Percentiles rank a stretch among this genome's conserved stretches.
Conservation (phyloP, 2,888 invertebrate genomes). For the Heliconius charithonia region DNA sequence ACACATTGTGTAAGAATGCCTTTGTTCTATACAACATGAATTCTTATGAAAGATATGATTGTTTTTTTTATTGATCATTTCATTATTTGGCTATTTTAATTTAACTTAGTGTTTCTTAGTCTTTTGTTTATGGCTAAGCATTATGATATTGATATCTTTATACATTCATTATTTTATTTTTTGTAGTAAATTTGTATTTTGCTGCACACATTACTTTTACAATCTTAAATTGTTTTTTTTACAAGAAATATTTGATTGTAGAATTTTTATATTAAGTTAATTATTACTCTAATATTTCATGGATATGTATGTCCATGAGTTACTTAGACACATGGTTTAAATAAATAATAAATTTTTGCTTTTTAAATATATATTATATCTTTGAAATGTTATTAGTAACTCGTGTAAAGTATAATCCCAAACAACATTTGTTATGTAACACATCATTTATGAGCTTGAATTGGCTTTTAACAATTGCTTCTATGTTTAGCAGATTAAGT, state of each 20-base stretch:
- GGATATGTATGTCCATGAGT: too few species aligned
- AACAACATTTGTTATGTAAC: constrained; percentile 21
- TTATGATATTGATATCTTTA: background rate
- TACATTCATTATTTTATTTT: background rate
- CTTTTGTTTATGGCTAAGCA: background rate
- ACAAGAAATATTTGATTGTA: background rate
- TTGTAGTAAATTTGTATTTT: background rate
- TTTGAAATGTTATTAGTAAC: background rate
- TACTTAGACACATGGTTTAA: background rate
- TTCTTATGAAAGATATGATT: constrained; percentile 25
- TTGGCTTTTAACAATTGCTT: constrained; percentile 61
- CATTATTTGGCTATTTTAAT: background rate
- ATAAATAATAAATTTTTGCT: background rate
- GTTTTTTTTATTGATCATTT: constrained; percentile 29
- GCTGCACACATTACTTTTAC: background rate
- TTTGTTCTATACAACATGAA: constrained; percentile 64
- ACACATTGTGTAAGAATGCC: constrained; percentile 55
- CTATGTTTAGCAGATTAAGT: constrained; percentile 68
- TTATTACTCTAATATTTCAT: background rate
- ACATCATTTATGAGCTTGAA: constrained; percentile 29
- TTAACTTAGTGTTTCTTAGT: background rate
- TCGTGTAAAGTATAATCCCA: constrained; percentile 21
- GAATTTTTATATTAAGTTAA: background rate
- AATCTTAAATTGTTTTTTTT: background rate
- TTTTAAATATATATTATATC: background rate